Evolutionary conservation across 2,888 invertebrate species (phyloP).

Genomic region (Charanyca ferruginea): DNA sequence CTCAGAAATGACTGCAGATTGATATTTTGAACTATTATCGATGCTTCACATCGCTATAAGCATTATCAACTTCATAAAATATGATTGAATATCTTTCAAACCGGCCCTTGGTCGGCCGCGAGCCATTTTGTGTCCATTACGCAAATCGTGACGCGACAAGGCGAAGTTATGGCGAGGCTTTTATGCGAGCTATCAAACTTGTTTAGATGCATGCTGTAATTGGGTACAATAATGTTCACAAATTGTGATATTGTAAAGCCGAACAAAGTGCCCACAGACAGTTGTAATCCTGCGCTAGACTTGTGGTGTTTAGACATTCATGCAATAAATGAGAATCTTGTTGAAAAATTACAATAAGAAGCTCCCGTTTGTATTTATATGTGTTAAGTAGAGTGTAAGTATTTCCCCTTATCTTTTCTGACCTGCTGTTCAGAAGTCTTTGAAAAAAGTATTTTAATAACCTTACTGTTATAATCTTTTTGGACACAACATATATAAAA

Average conservation of each 20-base stretch:
- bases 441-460: not conserved
- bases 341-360: slow-evolving; percentile 6
- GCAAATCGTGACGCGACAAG: slow-evolving; percentile 72
- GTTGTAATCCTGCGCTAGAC: slow-evolving; percentile 17
- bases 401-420: not conserved
- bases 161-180: slow-evolving; percentile 63
- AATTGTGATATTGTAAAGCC: slow-evolving; percentile 41
- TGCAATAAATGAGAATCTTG: slow-evolving; percentile 15
- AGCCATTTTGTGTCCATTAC: slow-evolving; percentile 69
- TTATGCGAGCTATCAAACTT: slow-evolving; percentile 61
- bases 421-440: not conserved
- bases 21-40: slow-evolving; percentile 48
- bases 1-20: slow-evolving; percentile 42
- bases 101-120: slow-evolving; percentile 63
- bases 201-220: slow-evolving; percentile 53
- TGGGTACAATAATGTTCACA: slow-evolving; percentile 50
- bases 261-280: slow-evolving; percentile 30
- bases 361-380: not conserved
- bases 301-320: slow-evolving; percentile 26
- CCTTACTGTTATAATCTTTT: too few relatives aligned
- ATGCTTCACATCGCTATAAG: slow-evolving; percentile 54
- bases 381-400: slow-evolving; percentile 7
- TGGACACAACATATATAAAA: not conserved
- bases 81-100: slow-evolving; percentile 70
- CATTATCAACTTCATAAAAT: slow-evolving; percentile 65